Percentiles rank a stretch among this genome's conserved stretches.
These are phyloP conservation scores for Pangasius macronema DNA, from an alignment of 2,797 vertebrate species.

Conservation along the genomic window DNA sequence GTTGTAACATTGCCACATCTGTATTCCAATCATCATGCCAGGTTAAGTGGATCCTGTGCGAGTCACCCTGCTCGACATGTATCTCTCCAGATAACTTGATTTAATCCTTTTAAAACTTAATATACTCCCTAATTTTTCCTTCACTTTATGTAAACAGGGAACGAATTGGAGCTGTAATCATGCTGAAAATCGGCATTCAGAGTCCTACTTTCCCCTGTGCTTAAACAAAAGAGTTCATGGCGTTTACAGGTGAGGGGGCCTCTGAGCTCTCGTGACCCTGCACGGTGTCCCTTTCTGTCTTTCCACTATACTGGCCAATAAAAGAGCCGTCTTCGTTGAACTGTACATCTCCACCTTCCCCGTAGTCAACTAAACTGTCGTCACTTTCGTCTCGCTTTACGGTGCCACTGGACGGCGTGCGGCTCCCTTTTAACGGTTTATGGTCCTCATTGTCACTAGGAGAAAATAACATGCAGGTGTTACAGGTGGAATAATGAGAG, in stretches of 20 bases:
- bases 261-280: constrained; percentile 96
- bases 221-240: constrained; percentile 99
- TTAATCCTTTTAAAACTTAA: constrained; percentile 14
- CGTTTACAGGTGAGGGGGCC: constrained; percentile 92
- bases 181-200: constrained; percentile 20
- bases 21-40: constrained; percentile 43
- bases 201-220: constrained; percentile 34
- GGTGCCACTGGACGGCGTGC: constrained; percentile 93
- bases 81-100: constrained; percentile 15
- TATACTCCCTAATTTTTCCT: constrained; percentile 12
- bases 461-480: constrained; percentile 81
- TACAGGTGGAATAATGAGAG: constrained; percentile 74
- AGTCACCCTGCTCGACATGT: constrained; percentile 17
- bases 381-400: constrained; percentile 97
- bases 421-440: constrained; percentile 96
- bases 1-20: constrained; percentile 8
- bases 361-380: constrained; percentile 99
- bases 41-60: constrained; percentile 29
- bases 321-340: constrained; percentile 99
- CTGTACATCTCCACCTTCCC: constrained; percentile 95
- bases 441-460: constrained; percentile 96
- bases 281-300: constrained; percentile 87
- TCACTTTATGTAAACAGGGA: constrained; percentile 25
- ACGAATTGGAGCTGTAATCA: constrained; percentile 22
- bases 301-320: constrained; percentile 98